Conservation (phyloP, 2,797 vertebrate species). For the Chrysolophus pictus region DNA sequence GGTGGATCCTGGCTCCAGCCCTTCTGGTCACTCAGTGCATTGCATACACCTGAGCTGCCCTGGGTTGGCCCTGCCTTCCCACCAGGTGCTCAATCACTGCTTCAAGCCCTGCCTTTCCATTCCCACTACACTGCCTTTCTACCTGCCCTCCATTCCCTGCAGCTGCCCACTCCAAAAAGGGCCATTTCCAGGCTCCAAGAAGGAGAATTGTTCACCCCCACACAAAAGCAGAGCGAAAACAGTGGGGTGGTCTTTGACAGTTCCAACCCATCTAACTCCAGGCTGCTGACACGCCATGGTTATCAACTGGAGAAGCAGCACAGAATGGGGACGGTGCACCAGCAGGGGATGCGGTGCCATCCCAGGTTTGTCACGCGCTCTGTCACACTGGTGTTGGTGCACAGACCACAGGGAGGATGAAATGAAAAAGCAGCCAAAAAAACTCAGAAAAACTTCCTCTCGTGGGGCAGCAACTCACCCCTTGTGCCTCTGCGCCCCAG, state of each 20-base stretch:
- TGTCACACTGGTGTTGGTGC: neutral
- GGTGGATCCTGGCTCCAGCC: no score
- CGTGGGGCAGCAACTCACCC: neutral
- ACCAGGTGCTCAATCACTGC: no score
- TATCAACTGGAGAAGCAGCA: neutral
- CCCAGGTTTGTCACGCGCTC: fast-evolving
- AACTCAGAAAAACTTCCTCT: neutral
- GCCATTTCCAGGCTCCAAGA: neutral
- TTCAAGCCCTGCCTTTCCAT: no score
- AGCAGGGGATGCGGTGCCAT: neutral
- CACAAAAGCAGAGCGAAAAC: neutral
- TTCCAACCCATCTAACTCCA: neutral
- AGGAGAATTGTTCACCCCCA: neutral
- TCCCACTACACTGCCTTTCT: neutral
- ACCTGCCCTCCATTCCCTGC: neutral
- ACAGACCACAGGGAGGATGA: neutral
- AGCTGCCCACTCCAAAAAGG: neutral
- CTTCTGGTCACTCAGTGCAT: no score
- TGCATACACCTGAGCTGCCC: no score
- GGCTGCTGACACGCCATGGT: fast-evolving
- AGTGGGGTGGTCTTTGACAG: fast-evolving
- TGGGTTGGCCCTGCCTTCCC: no score
- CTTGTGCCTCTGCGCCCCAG: fast-evolving
- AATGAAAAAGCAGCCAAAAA: neutral
- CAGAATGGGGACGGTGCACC: neutral